These are phyloP conservation scores for Lepas anatifera DNA, from an alignment of 2,888 invertebrate species.

Conservation along the genomic window DNA sequence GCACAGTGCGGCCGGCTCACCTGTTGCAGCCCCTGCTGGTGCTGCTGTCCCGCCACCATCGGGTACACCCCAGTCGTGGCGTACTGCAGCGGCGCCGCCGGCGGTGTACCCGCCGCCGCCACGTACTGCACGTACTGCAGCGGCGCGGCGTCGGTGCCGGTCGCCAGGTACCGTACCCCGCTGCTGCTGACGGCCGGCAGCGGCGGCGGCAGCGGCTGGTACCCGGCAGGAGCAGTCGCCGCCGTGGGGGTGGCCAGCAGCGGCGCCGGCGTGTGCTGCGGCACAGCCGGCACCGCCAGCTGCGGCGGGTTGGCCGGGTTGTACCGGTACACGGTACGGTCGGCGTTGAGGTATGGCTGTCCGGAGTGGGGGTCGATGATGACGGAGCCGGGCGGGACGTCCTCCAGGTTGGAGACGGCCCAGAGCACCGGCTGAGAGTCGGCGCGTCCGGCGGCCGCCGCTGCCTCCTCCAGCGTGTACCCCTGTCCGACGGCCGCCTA, in stretches of 20 bases:
- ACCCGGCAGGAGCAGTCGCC: background rate
- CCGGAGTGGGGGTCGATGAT: constrained; percentile 76
- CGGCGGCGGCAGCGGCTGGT: background rate
- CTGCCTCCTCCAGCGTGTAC: background rate
- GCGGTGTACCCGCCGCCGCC: constrained; percentile 18
- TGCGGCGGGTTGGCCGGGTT: constrained; percentile 42
- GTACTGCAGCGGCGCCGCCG: background rate
- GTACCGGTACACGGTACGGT: constrained; percentile 62
- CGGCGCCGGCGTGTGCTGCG: background rate
- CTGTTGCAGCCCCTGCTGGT: background rate
- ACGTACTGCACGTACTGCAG: constrained; percentile 8
- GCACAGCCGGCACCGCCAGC: background rate
- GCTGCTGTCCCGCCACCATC: background rate
- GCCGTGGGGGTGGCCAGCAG: background rate
- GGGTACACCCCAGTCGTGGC: no score
- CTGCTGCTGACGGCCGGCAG: background rate
- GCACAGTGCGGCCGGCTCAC: no score
- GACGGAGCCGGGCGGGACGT: constrained; percentile 73
- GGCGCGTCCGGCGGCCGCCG: background rate
- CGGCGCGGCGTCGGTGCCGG: background rate
- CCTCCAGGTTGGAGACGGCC: constrained; percentile 74
- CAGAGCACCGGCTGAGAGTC: constrained; percentile 48
- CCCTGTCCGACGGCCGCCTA: no score
- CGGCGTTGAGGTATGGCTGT: constrained; percentile 58
- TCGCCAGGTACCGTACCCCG: background rate